Conservation (phyloP, 2,888 invertebrate species). For the Caenorhabditis wallacei region DNA sequence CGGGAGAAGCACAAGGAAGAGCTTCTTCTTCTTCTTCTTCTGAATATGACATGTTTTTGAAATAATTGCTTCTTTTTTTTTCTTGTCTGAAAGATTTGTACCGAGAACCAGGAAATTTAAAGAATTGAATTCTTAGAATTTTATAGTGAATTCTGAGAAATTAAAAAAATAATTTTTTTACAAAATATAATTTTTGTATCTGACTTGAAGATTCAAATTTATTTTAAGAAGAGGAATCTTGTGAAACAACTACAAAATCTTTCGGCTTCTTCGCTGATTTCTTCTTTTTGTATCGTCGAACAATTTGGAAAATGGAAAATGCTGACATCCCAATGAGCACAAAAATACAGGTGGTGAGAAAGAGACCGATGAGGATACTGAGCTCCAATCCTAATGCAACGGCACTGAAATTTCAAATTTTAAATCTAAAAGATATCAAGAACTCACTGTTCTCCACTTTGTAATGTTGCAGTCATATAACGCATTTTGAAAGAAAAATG, state of each 20-base stretch:
- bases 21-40: neutral
- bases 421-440: neutral
- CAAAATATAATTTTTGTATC: no score
- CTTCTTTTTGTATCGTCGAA: neutral
- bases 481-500: neutral
- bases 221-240: no score
- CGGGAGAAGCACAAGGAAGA: neutral
- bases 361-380: neutral
- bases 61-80: conserved; percentile 1
- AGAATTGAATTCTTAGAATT: no score
- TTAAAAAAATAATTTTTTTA: no score
- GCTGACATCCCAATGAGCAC: neutral
- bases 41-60: conserved; percentile 25
- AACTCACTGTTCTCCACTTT: neutral
- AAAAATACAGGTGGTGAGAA: neutral
- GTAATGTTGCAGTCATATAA: neutral
- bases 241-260: neutral
- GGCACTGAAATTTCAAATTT: neutral
- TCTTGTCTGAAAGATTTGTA: neutral
- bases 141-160: no score
- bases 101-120: neutral
- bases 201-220: no score
- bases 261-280: neutral
- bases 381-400: neutral
- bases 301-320: neutral